Percentiles rank a stretch among this genome's conserved stretches.
Conservation (phyloP, 53 echinoderm and acorn worm genomes). For the Astropecten irregularis region DNA sequence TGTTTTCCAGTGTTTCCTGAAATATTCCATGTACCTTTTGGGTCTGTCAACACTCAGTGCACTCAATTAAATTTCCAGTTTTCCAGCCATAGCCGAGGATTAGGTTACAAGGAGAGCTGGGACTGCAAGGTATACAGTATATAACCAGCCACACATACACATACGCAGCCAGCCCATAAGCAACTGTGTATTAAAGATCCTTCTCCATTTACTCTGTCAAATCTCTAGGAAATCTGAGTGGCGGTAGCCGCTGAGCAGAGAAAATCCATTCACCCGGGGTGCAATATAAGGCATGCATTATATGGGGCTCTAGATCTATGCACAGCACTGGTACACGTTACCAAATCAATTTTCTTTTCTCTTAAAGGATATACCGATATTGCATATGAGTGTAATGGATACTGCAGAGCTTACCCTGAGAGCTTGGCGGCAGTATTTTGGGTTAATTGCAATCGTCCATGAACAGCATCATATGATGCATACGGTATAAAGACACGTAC, state of each 20-base stretch:
- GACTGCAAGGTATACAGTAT: no score
- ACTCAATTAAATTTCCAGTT: slow-evolving; percentile 16
- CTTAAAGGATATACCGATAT: background rate
- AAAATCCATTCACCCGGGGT: no score
- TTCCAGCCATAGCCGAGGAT: background rate
- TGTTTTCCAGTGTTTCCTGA: no score
- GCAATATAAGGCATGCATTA: no score
- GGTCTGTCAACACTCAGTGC: background rate
- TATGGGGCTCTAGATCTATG: no score
- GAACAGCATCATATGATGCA: no score
- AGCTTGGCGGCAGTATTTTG: background rate
- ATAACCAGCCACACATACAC: no score
- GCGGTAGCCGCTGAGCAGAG: background rate
- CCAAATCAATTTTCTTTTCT: slow-evolving; percentile 14
- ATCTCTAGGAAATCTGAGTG: background rate
- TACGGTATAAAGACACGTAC: no score
- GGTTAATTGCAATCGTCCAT: background rate
- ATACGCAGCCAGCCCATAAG: no score
- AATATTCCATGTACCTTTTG: no score
- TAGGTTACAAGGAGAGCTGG: no score
- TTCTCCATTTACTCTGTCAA: background rate
- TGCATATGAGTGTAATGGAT: background rate
- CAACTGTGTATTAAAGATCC: no score
- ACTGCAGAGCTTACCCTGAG: background rate
- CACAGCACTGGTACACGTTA: background rate